Evolutionary conservation across 2,797 vertebrate genomes (phyloP).

Genomic region (Tokudaia muenninki): DNA sequence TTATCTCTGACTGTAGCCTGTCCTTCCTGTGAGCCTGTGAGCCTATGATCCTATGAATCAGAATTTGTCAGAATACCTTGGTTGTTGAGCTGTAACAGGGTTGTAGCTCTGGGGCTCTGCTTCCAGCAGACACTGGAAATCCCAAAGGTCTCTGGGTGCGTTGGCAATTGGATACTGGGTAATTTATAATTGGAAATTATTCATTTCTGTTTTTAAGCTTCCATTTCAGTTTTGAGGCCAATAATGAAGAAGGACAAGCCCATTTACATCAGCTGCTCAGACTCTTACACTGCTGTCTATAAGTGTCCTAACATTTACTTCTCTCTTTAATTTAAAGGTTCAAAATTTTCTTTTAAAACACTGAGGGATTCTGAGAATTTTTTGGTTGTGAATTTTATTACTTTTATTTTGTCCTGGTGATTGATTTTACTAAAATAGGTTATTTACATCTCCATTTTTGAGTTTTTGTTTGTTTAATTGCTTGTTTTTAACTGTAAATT

Average conservation of each 20-base stretch:
- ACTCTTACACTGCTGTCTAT: background rate
- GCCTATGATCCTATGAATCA: too few species aligned
- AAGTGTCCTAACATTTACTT: background rate
- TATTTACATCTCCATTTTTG: background rate
- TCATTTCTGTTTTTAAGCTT: background rate
- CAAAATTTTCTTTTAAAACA: background rate
- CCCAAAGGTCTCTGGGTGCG: too few species aligned
- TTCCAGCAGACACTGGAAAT: too few species aligned
- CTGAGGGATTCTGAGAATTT: background rate
- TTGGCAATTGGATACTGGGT: background rate
- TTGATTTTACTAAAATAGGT: background rate
- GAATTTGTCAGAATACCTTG: too few species aligned
- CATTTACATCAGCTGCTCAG: background rate
- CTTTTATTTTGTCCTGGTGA: background rate
- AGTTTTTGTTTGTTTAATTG: too few species aligned
- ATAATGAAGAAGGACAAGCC: background rate
- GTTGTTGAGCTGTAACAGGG: too few species aligned
- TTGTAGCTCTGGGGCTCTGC: too few species aligned
- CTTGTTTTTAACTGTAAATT: background rate
- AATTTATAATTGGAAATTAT: slow-evolving; percentile 3
- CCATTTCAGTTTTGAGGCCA: background rate
- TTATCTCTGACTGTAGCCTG: too few species aligned
- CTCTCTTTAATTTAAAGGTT: slow-evolving; percentile 2
- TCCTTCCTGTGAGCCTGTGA: too few species aligned
- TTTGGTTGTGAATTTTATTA: background rate